A percentile compares a stretch with the other conserved stretches of the same genome.
Conservation (phyloP, 2,888 invertebrate genomes). For the Eudemis profundana region DNA sequence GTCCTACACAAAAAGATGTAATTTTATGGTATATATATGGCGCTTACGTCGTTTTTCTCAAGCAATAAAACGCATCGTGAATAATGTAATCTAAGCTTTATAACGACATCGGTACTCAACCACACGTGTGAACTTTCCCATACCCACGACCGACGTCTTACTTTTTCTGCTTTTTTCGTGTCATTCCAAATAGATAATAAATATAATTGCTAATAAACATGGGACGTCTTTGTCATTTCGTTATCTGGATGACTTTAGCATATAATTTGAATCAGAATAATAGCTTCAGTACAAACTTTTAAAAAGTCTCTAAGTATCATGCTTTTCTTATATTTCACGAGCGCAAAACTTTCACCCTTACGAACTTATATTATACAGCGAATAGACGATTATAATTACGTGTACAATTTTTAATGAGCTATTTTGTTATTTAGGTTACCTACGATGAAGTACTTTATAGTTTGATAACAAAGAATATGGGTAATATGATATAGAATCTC, state of each 20-base stretch:
- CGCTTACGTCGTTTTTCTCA: background rate
- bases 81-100: slow-evolving; percentile 49
- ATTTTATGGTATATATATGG: slow-evolving; percentile 14
- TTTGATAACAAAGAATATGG: no score
- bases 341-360: background rate
- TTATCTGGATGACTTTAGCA: background rate
- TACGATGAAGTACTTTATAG: no score
- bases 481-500: no score
- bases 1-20: background rate
- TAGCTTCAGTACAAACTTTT: no score
- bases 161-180: slow-evolving; percentile 62
- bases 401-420: no score
- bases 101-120: slow-evolving; percentile 64
- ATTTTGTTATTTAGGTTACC: no score
- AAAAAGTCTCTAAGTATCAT: no score
- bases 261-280: background rate
- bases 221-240: slow-evolving; percentile 12
- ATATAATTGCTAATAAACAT: slow-evolving; percentile 42
- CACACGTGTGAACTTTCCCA: slow-evolving; percentile 84
- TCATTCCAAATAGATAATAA: slow-evolving; percentile 49
- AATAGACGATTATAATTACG: no score
- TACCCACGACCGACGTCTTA: slow-evolving; percentile 78
- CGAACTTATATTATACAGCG: background rate
- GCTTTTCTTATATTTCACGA: background rate
- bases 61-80: slow-evolving; percentile 20